These are phyloP conservation scores for Tychaedon coryphoeus DNA, from an alignment of 2,113 vertebrate genomes.

Conservation along the genomic window DNA sequence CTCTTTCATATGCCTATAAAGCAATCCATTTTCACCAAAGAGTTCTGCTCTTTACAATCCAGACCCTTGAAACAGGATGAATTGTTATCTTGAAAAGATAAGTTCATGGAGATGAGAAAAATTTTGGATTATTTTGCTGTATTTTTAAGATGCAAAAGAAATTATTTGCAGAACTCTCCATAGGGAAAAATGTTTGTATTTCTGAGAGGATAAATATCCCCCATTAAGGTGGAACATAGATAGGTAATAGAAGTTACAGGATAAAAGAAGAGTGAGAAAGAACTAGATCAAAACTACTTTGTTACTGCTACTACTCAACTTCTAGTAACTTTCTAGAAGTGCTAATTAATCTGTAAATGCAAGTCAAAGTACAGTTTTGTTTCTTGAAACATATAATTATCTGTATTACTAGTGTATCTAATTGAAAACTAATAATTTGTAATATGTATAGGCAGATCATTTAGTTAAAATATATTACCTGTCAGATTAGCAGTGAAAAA, in stretches of 20 bases:
- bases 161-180: not conserved
- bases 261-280: not conserved
- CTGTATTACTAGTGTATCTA: constrained; percentile 36
- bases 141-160: not conserved
- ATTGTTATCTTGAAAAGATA: not conserved
- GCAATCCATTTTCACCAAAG: not conserved
- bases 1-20: not conserved
- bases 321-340: constrained; percentile 55
- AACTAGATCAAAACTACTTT: not conserved
- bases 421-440: constrained; percentile 52
- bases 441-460: constrained; percentile 4
- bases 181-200: not conserved
- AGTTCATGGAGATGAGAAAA: not conserved
- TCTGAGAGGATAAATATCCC: not conserved
- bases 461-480: constrained; percentile 36
- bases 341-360: constrained; percentile 61
- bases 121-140: not conserved
- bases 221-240: not conserved
- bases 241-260: not conserved
- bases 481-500: not conserved
- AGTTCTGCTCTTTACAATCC: not conserved
- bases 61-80: not conserved
- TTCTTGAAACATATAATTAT: constrained; percentile 55
- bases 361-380: constrained; percentile 35
- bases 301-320: constrained; percentile 31